phyloP scores from a whole-genome alignment of 2,113 vertebrate genomes.

The Formicarius rufipectus region DNA sequence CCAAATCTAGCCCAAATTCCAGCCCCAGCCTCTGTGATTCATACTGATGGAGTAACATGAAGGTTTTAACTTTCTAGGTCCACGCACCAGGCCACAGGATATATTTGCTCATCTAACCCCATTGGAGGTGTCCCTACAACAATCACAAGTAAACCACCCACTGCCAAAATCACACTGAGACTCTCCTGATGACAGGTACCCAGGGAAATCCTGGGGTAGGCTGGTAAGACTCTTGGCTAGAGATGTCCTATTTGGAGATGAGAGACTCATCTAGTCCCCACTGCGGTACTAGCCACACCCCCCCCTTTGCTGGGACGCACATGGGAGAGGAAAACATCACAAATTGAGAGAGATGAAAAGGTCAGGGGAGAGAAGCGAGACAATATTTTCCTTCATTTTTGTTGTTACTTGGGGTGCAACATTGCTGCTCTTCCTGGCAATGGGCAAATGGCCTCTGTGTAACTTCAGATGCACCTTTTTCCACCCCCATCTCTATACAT shows the following conservation, averaged over 20 bases:
- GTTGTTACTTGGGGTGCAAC: neutral
- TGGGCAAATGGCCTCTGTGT: neutral
- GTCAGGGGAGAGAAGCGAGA: neutral
- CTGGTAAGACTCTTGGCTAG: neutral
- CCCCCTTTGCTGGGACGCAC: neutral
- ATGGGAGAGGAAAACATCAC: neutral
- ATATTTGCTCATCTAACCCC: neutral
- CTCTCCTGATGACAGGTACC: neutral
- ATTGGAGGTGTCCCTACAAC: neutral
- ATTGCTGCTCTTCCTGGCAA: neutral
- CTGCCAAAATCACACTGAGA: neutral
- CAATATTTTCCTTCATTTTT: neutral
- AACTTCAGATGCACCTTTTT: neutral
- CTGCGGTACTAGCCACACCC: neutral
- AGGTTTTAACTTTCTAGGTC: neutral
- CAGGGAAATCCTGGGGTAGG: neutral
- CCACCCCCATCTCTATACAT: neutral
- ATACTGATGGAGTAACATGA: neutral
- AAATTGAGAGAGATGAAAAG: neutral
- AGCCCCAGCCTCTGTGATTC: neutral
- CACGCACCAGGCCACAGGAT: neutral
- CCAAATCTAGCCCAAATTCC: neutral
- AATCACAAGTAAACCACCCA: neutral
- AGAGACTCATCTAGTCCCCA: neutral
- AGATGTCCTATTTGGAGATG: neutral